These are phyloP conservation scores for Passerina amoena DNA, from an alignment of 2,113 vertebrate genomes.

Conservation along the genomic window DNA sequence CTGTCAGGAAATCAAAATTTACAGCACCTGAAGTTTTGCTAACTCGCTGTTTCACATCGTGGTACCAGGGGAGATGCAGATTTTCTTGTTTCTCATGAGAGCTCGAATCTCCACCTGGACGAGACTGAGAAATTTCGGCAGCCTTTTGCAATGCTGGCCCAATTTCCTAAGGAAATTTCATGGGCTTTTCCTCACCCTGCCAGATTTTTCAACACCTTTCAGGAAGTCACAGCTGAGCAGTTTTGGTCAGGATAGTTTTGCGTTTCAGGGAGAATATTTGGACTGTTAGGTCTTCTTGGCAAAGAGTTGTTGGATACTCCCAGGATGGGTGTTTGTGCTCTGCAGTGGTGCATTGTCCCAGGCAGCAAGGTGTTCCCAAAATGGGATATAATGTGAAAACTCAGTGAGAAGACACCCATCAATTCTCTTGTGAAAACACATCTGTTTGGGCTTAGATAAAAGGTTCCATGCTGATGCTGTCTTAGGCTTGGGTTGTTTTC, in stretches of 20 bases:
- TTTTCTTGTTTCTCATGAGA: not conserved
- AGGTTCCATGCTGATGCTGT: not conserved
- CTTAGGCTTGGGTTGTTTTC: not conserved
- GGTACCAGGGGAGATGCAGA: not conserved
- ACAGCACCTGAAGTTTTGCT: slow-evolving; percentile 15
- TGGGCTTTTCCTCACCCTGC: slow-evolving; percentile 9
- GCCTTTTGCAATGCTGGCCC: not conserved
- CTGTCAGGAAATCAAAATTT: slow-evolving; percentile 32
- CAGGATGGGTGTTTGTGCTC: not conserved
- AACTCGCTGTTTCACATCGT: not conserved
- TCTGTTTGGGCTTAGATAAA: not conserved
- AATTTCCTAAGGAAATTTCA: slow-evolving; percentile 23
- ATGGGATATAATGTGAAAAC: not conserved
- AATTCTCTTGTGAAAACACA: not conserved
- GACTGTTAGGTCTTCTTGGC: not conserved
- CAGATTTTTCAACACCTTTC: slow-evolving; percentile 51
- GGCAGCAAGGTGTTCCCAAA: not conserved
- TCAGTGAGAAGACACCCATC: not conserved
- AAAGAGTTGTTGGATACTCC: not conserved
- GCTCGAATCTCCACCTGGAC: slow-evolving; percentile 8
- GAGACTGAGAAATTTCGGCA: not conserved
- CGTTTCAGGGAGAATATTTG: not conserved
- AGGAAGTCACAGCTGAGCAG: slow-evolving; percentile 27
- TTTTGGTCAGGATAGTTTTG: not conserved
- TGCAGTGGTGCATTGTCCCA: not conserved